Evolutionary conservation across 2,113 vertebrate species (phyloP), one percentile per base, ranked within the genome.

Genomic region (Caranx melampygus): DNA sequence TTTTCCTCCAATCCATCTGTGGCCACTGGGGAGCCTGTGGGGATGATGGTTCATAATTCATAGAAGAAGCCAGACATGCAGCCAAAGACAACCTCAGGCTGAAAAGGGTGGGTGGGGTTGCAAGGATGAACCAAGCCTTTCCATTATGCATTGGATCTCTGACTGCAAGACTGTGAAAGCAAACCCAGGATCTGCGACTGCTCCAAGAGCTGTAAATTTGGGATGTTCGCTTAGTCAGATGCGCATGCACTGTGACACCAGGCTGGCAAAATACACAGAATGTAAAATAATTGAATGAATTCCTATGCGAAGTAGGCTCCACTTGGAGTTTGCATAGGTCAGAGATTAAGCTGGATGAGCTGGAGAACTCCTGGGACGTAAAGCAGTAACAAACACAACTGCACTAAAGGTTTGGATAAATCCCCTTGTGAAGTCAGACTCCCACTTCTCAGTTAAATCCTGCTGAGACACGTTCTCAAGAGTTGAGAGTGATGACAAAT

Each of bases 21-120:
- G 84, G 87, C 70, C 88, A 54, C 79, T 26, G 62, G 87, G 84
- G 80, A 86, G 84, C 85, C 87, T 77, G 84, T 60, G 63, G 82
- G 89, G 91, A 86, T 91, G 85, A 79, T 84, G 79, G 83, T 94
- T 94, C 90, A 95, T 95, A 94, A 95, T 95, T 95, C 91, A 95
- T 94, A 82, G 85, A 82, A 52, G 72, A 65, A 83, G 74, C 74
- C 82, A 94, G 92, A 91, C 91, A 83, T 88, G 88, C 83, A 76
- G 62, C 61, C 75, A 77, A 74, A 92, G 78, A 80, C 75, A 80
- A 75, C 88, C 79, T 34, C 33, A 47, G 73, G 75, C 82, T 44
- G 68, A 31, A 20, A 31, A 58, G 47, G 16, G n/a, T 61, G 52
- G 33, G 35, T 42, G 65, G 52, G 33, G 35, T 45, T 54, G 79